Conservation (phyloP, 2,797 vertebrate genomes). For the Rhincodon typus region DNA sequence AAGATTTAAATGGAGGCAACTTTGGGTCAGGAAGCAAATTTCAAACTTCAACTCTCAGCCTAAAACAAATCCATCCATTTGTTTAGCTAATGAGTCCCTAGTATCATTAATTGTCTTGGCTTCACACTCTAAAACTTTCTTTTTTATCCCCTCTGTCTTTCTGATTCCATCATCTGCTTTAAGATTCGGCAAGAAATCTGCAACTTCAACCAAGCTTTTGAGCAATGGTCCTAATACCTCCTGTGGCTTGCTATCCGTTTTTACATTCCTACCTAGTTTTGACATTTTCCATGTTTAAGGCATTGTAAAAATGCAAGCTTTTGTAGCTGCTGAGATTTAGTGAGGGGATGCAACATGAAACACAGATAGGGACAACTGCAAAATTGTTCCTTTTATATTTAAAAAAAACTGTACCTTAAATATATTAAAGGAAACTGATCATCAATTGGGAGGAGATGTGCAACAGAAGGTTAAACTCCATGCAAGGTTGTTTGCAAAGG, state of each 20-base stretch:
- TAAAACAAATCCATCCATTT: too few relatives aligned
- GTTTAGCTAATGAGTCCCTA: too few relatives aligned
- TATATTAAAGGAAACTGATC: background rate
- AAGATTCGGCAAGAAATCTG: background rate
- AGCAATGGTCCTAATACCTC: background rate
- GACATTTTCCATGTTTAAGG: background rate
- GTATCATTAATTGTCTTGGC: background rate
- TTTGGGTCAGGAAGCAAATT: too few relatives aligned
- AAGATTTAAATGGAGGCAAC: too few relatives aligned
- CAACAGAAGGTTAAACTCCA: background rate
- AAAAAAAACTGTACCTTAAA: background rate
- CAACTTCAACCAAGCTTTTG: background rate
- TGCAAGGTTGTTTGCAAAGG: background rate
- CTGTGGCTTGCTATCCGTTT: background rate
- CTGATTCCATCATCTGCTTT: background rate
- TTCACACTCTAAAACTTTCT: background rate
- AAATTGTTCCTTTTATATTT: background rate
- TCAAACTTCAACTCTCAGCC: too few relatives aligned
- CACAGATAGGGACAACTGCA: too few relatives aligned
- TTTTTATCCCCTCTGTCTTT: background rate
- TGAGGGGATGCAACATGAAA: background rate
- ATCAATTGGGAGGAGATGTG: background rate
- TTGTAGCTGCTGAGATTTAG: background rate
- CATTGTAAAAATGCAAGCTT: background rate
- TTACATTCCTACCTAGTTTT: too few relatives aligned